phyloP scores from a whole-genome alignment of 1,140 invertebrate genomes.

The Scaptomyza montana region DNA sequence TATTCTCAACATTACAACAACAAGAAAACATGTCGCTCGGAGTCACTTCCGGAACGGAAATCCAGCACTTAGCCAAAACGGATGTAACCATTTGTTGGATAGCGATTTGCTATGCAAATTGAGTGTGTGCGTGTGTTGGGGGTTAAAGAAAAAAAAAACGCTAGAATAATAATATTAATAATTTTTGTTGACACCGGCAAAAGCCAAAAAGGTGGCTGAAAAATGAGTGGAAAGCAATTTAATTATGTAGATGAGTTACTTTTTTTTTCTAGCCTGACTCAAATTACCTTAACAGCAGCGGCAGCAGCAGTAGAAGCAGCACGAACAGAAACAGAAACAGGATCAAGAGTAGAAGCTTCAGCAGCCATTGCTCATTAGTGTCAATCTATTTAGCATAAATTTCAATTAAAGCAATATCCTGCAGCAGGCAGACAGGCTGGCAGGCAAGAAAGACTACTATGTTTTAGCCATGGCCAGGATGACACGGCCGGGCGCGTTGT shows the following conservation, averaged over 20 bases:
- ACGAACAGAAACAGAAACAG: not conserved
- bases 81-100: conserved; percentile 64
- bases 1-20: not conserved
- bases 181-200: conserved; percentile 60
- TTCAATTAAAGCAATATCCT: conserved; percentile 81
- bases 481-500: conserved; percentile 31
- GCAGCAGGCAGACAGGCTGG: conserved; percentile 46
- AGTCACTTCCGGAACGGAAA: conserved; percentile 60
- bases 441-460: not conserved
- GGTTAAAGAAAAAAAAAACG: not conserved
- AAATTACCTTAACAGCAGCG: conserved; percentile 25
- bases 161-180: conserved; percentile 69
- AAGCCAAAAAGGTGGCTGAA: conserved; percentile 7
- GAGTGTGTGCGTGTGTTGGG: conserved; percentile 5
- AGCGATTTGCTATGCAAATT: conserved; percentile 62
- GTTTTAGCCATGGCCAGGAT: not conserved
- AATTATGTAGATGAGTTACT: conserved; percentile 42
- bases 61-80: conserved; percentile 58
- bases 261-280: conserved; percentile 18
- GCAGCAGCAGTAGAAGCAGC: no score
- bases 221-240: conserved; percentile 59
- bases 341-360: conserved; percentile 15
- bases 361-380: conserved; percentile 79
- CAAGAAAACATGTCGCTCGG: conserved; percentile 21
- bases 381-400: conserved; percentile 82